A percentile compares a stretch with the other conserved stretches of the same genome.
Evolutionary conservation across 2,888 invertebrate genomes (phyloP).

Genomic region (Luperina nickerlii): DNA sequence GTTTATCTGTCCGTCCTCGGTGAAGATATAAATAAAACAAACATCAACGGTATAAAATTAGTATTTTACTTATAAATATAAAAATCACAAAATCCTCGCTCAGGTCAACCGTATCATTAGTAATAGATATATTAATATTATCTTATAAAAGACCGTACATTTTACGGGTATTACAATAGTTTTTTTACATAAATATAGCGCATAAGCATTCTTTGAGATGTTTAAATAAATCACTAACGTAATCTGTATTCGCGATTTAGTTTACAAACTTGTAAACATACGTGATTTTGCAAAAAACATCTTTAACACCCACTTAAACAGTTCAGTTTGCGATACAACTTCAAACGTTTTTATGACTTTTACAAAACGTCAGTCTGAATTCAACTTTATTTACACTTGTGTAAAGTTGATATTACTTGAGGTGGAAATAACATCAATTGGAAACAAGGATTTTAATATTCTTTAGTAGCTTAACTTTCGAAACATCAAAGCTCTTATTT

Average conservation of each 20-base stretch:
- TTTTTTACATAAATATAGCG: not conserved
- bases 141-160: constrained; percentile 7
- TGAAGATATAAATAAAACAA: constrained; percentile 33
- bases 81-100: constrained; percentile 43
- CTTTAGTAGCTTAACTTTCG: not conserved
- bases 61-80: constrained; percentile 48
- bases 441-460: not conserved
- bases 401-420: not conserved
- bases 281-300: not conserved
- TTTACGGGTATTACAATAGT: not conserved
- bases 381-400: not conserved
- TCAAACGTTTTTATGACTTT: not conserved
- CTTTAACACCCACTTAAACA: not conserved
- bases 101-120: constrained; percentile 21
- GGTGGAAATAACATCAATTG: not conserved
- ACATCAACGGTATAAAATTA: constrained; percentile 49
- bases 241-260: not conserved
- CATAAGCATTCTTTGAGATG: not conserved
- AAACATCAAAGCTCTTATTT: not conserved
- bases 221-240: not conserved
- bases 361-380: not conserved
- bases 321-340: not conserved
- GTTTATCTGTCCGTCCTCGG: no score
- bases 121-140: constrained; percentile 11
- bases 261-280: not conserved